Evolutionary conservation across 2,113 vertebrate genomes (phyloP), one percentile per base, ranked within the genome.

Genomic region (Mormoops blainvillei): DNA sequence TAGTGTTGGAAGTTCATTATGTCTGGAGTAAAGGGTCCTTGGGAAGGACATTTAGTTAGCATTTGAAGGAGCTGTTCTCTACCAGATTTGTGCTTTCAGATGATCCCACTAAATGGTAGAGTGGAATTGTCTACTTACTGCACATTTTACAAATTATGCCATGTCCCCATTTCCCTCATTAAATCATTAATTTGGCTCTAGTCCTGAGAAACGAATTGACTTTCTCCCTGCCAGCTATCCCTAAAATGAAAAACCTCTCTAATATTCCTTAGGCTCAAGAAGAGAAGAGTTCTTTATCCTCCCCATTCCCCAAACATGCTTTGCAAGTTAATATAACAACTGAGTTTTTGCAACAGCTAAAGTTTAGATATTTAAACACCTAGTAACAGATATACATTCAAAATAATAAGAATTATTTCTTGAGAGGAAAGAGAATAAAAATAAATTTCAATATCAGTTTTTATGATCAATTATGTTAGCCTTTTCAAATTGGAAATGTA

Each of bases 401-500:
- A 91, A 74, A 87, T 54, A 45, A 54, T 26, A 74, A 31, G 15
- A 78, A 71, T 85, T 38, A 48, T 33, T 94, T 56, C 36, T 45
- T 91, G 28, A 80, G 54, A 56, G 7, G 43, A 22, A 71, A 56
- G 48, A 52, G 20, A 73, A 86, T 54, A 5, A 86, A 48, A 65
- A 67, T 7, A 91, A 85, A 80, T 18, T 41, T 68, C 61, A 26
- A 6, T 28, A 67, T 36, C 52, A 52, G 24, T n/a, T 76, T 94
- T 87, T 38, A 45, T 54, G 5, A 86, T 68, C 52, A 56, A 86
- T 71, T 94, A 73, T 33, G 20, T 52, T 45, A 97, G 94, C 56
- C 13, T 82, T 96, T 93, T 45, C 71, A 95, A 88, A 58, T 71
- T 50, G 84, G 48, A 67, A 92, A 81, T 83, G 22, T 14, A 93